Conservation (phyloP, 2,888 invertebrate species). For the Limnephilus rhombicus region DNA sequence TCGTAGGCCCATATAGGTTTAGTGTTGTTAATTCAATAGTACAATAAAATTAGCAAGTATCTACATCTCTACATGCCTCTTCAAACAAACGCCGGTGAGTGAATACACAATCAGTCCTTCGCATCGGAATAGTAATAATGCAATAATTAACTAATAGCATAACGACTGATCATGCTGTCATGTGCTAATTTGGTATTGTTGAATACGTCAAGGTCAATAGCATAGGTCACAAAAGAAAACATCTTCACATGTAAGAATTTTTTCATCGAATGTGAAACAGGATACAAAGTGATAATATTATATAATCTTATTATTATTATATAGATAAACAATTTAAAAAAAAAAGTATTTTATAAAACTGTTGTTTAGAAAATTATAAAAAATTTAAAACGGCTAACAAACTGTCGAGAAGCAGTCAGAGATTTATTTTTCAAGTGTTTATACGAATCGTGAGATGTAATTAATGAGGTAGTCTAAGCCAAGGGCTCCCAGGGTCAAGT, state of each 20-base stretch:
- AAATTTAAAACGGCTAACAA: neutral
- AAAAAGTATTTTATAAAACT: neutral
- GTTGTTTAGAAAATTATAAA: neutral
- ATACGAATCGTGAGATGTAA: neutral
- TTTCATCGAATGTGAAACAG: constrained; percentile 40
- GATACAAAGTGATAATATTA: constrained; percentile 20
- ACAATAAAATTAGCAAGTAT: neutral
- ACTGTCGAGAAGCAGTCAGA: neutral
- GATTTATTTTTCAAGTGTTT: neutral
- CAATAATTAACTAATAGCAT: constrained; percentile 25
- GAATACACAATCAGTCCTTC: constrained; percentile 35
- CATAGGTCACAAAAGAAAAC: constrained; percentile 26
- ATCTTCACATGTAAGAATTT: constrained; percentile 14
- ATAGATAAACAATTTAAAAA: neutral
- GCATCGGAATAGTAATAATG: constrained; percentile 12
- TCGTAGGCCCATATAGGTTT: neutral
- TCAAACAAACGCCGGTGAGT: neutral
- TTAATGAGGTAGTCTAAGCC: neutral
- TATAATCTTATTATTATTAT: constrained; percentile 6
- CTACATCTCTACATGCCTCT: neutral
- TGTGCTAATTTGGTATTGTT: constrained; percentile 38
- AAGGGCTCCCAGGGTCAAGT: constrained; percentile 11
- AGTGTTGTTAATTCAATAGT: neutral
- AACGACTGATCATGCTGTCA: constrained; percentile 15
- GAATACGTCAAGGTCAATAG: constrained; percentile 24